These are phyloP conservation scores for Ophthalmolycus amberensis DNA, from an alignment of 2,113 vertebrate genomes.

Conservation along the genomic window DNA sequence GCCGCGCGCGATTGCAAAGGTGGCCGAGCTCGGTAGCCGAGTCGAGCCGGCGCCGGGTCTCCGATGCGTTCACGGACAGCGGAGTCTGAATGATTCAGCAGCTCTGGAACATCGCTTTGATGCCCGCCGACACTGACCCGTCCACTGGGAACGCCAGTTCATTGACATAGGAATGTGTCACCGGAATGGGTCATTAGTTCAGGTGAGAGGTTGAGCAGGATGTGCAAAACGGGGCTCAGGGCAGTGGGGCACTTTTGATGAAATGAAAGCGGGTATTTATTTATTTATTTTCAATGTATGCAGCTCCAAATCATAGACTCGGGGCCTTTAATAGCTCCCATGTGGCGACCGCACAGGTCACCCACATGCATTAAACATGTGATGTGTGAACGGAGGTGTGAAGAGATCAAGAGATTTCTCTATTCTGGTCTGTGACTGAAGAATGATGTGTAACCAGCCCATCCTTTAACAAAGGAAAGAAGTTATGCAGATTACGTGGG, in stretches of 20 bases:
- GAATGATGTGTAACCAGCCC: not conserved
- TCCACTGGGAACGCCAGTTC: not conserved
- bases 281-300: not conserved
- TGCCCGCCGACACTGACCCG: not conserved
- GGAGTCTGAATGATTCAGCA: no score
- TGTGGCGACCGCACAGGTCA: not conserved
- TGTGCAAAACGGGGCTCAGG: not conserved
- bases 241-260: not conserved
- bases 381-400: not conserved
- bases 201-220: conserved; percentile 5
- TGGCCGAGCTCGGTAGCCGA: no score
- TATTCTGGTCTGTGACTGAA: not conserved
- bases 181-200: not conserved
- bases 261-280: not conserved
- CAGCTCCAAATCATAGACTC: not conserved
- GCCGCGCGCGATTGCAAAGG: not conserved
- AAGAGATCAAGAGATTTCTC: not conserved
- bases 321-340: not conserved
- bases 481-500: no score
- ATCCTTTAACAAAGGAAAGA: no score
- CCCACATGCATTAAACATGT: conserved; percentile 19
- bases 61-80: no score
- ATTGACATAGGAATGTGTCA: not conserved
- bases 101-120: no score
- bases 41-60: no score